Conservation (phyloP, 2,888 invertebrate genomes). For the Catonia carolina region DNA sequence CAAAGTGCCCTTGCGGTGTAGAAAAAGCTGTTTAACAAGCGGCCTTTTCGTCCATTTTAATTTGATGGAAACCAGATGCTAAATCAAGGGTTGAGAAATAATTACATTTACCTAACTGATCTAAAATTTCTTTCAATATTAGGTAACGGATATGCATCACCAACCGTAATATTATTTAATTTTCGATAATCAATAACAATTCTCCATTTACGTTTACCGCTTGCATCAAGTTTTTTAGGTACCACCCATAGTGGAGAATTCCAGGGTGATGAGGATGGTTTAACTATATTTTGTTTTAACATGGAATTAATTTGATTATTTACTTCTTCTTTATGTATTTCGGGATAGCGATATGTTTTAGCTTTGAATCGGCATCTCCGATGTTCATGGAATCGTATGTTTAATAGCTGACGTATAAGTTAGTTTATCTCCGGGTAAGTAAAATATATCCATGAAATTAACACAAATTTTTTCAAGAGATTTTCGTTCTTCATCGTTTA, state of each 20-base stretch:
- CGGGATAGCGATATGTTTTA: conserved; percentile 26
- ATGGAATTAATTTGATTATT: conserved; percentile 32
- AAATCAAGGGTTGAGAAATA: conserved; percentile 29
- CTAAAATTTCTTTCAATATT: conserved; percentile 26
- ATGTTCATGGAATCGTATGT: background rate
- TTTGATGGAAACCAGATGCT: conserved; percentile 34
- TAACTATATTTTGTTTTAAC: conserved; percentile 31
- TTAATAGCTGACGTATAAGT: too few relatives aligned
- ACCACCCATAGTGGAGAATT: background rate
- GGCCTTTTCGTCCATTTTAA: conserved; percentile 28
- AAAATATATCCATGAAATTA: too few relatives aligned
- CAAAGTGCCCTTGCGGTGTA: conserved; percentile 28
- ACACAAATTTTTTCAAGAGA: too few relatives aligned
- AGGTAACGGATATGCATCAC: conserved; percentile 22
- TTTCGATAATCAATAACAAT: conserved; percentile 18
- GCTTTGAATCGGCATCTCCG: conserved; percentile 14
- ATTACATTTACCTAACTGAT: conserved; percentile 23
- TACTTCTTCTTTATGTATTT: conserved; percentile 19
- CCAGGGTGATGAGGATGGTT: background rate
- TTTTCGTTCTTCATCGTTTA: too few relatives aligned
- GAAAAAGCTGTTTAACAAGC: conserved; percentile 17
- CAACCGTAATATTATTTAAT: conserved; percentile 24
- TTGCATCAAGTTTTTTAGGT: background rate
- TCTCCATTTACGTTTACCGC: background rate
- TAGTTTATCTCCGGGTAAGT: too few relatives aligned